These are phyloP conservation scores for Drosophila busckii DNA, from an alignment of 1,140 invertebrate species.

Conservation along the genomic window DNA sequence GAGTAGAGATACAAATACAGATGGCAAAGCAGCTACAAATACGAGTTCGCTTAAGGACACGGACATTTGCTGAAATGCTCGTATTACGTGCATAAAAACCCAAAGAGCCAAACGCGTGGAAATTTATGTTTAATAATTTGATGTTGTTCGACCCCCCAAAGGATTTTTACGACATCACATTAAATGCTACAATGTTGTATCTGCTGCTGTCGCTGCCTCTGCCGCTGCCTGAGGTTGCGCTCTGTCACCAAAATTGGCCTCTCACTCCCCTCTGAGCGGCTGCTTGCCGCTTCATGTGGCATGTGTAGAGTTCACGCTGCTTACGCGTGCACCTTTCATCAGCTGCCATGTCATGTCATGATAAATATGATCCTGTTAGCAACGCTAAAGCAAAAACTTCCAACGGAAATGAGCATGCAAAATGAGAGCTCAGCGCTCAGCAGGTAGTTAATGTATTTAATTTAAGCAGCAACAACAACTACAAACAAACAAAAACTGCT, in stretches of 20 bases:
- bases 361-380: slow-evolving; percentile 69
- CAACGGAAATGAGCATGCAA: slow-evolving; percentile 60
- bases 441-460: too few relatives aligned
- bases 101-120: slow-evolving; percentile 37
- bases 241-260: neutral
- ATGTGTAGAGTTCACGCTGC: slow-evolving; percentile 13
- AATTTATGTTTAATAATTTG: slow-evolving; percentile 76
- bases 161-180: slow-evolving; percentile 57
- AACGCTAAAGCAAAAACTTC: slow-evolving; percentile 13
- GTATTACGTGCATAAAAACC: slow-evolving; percentile 66
- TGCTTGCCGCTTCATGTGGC: neutral
- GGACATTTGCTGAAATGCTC: slow-evolving; percentile 13
- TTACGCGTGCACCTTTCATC: slow-evolving; percentile 64
- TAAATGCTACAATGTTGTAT: slow-evolving; percentile 44
- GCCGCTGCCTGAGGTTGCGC: slow-evolving; percentile 1
- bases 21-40: neutral
- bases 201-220: too few relatives aligned
- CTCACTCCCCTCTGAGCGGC: slow-evolving; percentile 13
- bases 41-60: slow-evolving; percentile 30
- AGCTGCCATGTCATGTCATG: slow-evolving; percentile 59
- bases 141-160: slow-evolving; percentile 40
- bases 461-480: too few relatives aligned
- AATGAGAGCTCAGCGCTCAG: slow-evolving; percentile 33
- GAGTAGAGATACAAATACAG: neutral
- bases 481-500: too few relatives aligned